Percentiles rank a stretch among this genome's conserved stretches.
Conservation (phyloP, 2,888 invertebrate genomes). For the Cordilura impudica region DNA sequence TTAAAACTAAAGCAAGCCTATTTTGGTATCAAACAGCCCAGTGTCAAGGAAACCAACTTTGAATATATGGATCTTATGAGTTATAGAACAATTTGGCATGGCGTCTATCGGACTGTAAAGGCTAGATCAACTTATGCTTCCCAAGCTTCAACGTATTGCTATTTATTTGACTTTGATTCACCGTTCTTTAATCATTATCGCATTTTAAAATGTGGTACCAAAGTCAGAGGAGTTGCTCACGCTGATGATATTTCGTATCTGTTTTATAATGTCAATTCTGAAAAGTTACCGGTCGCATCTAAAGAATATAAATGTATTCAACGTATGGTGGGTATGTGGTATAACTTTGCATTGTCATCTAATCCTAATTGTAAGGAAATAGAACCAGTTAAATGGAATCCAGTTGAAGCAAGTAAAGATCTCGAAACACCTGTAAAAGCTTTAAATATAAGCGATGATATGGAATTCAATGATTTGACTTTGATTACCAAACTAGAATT, state of each 20-base stretch:
- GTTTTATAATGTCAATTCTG: slow-evolving; percentile 70
- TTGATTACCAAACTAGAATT: slow-evolving; percentile 68
- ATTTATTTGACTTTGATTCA: slow-evolving; percentile 75
- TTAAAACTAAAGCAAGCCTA: slow-evolving; percentile 64
- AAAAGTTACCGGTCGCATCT: slow-evolving; percentile 65
- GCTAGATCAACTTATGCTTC: slow-evolving; percentile 68
- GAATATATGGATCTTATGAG: slow-evolving; percentile 67
- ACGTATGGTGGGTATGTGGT: slow-evolving; percentile 73
- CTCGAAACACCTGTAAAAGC: slow-evolving; percentile 64
- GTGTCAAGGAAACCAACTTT: slow-evolving; percentile 60
- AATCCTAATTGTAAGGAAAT: slow-evolving; percentile 71
- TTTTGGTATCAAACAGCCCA: slow-evolving; percentile 67
- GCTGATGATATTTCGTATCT: slow-evolving; percentile 75
- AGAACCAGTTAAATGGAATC: slow-evolving; percentile 66
- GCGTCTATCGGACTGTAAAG: slow-evolving; percentile 69
- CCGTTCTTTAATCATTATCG: slow-evolving; percentile 72
- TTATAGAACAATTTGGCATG: slow-evolving; percentile 73
- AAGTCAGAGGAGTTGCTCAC: slow-evolving; percentile 71
- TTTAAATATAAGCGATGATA: slow-evolving; percentile 71
- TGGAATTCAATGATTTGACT: slow-evolving; percentile 70
- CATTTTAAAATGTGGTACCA: slow-evolving; percentile 65
- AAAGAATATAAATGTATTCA: slow-evolving; percentile 71
- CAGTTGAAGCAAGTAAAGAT: slow-evolving; percentile 50
- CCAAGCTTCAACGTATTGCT: slow-evolving; percentile 69
- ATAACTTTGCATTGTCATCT: slow-evolving; percentile 71